These are phyloP conservation scores for Mobula hypostoma DNA, from an alignment of 2,113 vertebrate species.

Conservation along the genomic window DNA sequence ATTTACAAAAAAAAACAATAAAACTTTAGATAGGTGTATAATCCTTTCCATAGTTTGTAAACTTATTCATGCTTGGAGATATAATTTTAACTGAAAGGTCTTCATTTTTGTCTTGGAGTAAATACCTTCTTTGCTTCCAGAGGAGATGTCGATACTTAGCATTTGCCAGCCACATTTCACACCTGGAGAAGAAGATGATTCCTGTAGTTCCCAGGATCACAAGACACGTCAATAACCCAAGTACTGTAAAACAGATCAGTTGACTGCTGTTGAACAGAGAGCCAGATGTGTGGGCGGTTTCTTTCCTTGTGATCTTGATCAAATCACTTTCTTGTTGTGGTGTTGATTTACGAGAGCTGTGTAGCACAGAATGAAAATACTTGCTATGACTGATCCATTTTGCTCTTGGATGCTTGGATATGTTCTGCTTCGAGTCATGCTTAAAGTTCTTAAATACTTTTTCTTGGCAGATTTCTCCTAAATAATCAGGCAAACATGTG, in stretches of 20 bases:
- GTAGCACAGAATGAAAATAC: conserved; percentile 60
- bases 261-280: conserved; percentile 78
- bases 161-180: conserved; percentile 79
- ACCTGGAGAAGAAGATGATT: conserved; percentile 84
- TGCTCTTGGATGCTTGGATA: conserved; percentile 47
- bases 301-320: conserved; percentile 82
- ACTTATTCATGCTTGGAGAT: conserved; percentile 80
- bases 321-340: conserved; percentile 64
- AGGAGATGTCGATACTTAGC: conserved; percentile 75
- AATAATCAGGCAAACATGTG: conserved; percentile 64
- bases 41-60: conserved; percentile 70
- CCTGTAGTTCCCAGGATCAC: conserved; percentile 79
- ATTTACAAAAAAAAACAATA: not conserved
- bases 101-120: conserved; percentile 63
- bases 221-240: conserved; percentile 83
- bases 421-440: conserved; percentile 47
- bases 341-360: conserved; percentile 66
- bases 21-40: conserved; percentile 66
- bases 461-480: conserved; percentile 63
- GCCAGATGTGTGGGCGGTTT: conserved; percentile 63
- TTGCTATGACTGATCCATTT: conserved; percentile 48
- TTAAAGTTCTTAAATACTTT: conserved; percentile 40
- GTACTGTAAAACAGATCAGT: conserved; percentile 80
- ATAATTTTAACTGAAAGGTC: conserved; percentile 82
- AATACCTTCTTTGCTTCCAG: conserved; percentile 72